Evolutionary conservation across 2,113 vertebrate species (phyloP).

Genomic region (Caretta caretta): DNA sequence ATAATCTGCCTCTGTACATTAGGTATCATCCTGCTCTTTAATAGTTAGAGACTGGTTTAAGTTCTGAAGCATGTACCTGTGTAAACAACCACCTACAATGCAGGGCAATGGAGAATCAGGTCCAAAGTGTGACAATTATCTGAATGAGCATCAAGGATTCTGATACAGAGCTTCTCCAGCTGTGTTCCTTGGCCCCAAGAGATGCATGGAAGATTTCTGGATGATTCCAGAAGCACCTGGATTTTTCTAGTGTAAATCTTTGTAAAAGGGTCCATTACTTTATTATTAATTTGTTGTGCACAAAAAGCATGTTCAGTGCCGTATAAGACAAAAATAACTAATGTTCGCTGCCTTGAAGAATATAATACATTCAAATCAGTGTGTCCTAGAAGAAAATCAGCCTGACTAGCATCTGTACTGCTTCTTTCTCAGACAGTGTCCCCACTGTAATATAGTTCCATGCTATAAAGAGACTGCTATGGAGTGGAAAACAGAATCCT

Average conservation of each 20-base stretch:
- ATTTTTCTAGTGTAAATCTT: neutral
- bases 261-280: neutral
- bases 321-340: neutral
- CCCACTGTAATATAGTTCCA: neutral
- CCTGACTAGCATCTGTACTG: neutral
- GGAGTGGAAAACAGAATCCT: neutral
- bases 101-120: neutral
- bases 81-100: neutral
- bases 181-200: neutral
- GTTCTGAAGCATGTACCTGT: neutral
- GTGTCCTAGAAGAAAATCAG: neutral
- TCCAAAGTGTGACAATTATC: neutral
- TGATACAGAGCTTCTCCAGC: neutral
- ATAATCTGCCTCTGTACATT: neutral
- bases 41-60: neutral
- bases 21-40: neutral
- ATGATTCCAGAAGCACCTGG: neutral
- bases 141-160: neutral
- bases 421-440: neutral
- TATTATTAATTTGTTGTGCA: neutral
- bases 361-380: neutral
- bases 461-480: neutral
- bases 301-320: neutral
- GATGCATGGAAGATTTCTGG: neutral
- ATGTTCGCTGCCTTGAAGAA: neutral